These are phyloP conservation scores for Ciona savignyi DNA, from an alignment of 23 tunicate species.

Conservation along the genomic window DNA sequence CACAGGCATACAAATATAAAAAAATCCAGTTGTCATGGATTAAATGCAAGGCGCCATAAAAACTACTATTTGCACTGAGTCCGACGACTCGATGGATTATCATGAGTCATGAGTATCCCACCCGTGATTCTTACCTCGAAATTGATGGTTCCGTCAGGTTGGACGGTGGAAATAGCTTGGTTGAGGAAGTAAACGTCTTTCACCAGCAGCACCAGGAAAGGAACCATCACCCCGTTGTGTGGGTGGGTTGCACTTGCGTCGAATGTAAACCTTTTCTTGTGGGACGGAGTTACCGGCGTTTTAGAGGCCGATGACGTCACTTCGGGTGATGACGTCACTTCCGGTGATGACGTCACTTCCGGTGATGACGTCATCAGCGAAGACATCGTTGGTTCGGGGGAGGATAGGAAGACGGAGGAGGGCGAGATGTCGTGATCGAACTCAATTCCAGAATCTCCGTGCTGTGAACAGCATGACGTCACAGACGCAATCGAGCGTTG, in stretches of 20 bases:
- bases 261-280: conserved; percentile 37
- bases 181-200: conserved; percentile 91
- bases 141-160: conserved; percentile 67
- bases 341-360: conserved; percentile 6
- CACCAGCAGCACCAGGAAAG: conserved; percentile 73
- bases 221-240: conserved; percentile 72
- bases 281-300: conserved; percentile 24
- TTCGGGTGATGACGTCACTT: no score
- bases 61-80: no score
- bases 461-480: conserved; percentile 69
- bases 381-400: background rate
- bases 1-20: no score
- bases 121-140: conserved; percentile 54
- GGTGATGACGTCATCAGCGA: conserved; percentile 4
- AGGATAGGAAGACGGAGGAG: background rate
- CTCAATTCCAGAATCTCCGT: conserved; percentile 90
- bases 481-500: conserved; percentile 69
- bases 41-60: no score
- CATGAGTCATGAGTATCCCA: no score
- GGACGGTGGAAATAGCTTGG: conserved; percentile 75
- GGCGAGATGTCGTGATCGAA: conserved; percentile 52
- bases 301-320: conserved; percentile 7
- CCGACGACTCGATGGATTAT: no score
- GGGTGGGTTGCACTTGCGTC: conserved; percentile 6
- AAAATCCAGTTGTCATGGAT: no score